phyloP scores from a whole-genome alignment of 2,797 vertebrate species.

The Lacerta viridis region DNA sequence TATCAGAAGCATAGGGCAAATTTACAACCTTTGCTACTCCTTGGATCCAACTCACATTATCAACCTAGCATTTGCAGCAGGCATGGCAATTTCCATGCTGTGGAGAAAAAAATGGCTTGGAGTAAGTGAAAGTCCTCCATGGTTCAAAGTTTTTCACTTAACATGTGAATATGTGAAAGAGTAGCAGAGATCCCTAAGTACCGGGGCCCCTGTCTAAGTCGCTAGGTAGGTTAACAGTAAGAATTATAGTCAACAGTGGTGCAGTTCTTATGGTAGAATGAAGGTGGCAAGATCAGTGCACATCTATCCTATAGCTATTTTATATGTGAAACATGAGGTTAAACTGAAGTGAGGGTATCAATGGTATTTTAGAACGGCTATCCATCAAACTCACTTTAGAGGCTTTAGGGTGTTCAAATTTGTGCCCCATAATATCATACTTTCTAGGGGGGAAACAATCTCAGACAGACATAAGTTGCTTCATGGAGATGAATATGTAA shows the following conservation, averaged over 20 bases:
- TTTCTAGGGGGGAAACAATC: conserved; percentile 26
- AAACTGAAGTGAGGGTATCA: not conserved
- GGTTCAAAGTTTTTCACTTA: not conserved
- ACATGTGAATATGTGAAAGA: not conserved
- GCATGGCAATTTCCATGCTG: not conserved
- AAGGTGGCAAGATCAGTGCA: not conserved
- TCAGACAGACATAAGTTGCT: not conserved
- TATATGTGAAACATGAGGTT: not conserved
- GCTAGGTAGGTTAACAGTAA: not conserved
- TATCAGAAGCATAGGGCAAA: conserved; percentile 28
- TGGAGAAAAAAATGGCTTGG: not conserved
- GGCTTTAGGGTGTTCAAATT: not conserved
- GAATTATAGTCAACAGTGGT: not conserved
- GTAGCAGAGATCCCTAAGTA: not conserved
- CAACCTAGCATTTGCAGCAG: not conserved
- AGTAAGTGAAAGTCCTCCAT: not conserved
- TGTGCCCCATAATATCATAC: conserved; percentile 24
- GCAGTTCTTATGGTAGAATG: not conserved
- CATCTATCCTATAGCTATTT: not conserved
- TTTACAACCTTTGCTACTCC: conserved; percentile 3
- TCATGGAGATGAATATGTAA: not conserved
- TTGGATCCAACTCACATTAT: not conserved
- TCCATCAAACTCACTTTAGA: conserved; percentile 19
- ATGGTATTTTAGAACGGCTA: conserved; percentile 4
- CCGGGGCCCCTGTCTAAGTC: not conserved